Evolutionary conservation across 2,888 invertebrate genomes (phyloP).

Genomic region (Melieria omissa): DNA sequence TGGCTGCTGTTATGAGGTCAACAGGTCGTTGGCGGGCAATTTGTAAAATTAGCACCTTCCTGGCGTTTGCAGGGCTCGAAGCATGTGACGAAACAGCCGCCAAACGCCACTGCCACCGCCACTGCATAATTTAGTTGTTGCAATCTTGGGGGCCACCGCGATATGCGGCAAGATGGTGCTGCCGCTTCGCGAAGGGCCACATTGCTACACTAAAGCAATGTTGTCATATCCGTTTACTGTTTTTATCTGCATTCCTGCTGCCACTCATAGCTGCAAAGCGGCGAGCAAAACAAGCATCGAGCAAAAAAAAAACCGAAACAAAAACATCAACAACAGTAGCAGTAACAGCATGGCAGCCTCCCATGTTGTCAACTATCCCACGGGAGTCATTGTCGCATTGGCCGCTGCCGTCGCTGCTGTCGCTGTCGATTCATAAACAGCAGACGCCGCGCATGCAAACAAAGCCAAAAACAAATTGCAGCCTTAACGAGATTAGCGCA

Average conservation of each 20-base stretch:
- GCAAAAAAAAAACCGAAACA: conserved; percentile 6
- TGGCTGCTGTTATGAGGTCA: conserved; percentile 21
- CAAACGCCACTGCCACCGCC: no score
- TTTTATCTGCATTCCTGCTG: conserved; percentile 33
- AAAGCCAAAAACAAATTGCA: conserved; percentile 28
- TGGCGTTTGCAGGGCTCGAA: neutral
- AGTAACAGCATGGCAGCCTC: conserved; percentile 29
- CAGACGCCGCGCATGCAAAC: conserved; percentile 30
- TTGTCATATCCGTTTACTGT: conserved; percentile 41
- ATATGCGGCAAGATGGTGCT: neutral
- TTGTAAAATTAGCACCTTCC: conserved; percentile 34
- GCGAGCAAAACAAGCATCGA: neutral
- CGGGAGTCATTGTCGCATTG: conserved; percentile 47
- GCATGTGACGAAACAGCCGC: no score
- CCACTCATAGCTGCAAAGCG: conserved; percentile 13
- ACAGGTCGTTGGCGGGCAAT: conserved; percentile 29
- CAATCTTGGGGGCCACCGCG: neutral
- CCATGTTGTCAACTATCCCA: conserved; percentile 44
- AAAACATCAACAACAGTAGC: conserved; percentile 16
- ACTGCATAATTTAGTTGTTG: neutral
- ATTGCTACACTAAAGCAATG: conserved; percentile 19
- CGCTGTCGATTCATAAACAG: conserved; percentile 16
- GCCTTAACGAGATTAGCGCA: conserved; percentile 43
- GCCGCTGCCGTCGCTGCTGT: neutral
- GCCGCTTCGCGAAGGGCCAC: no score